Base-by-base conservation (phyloP, 2,113 vertebrate genomes). In the Zosterops japonicus region DNA sequence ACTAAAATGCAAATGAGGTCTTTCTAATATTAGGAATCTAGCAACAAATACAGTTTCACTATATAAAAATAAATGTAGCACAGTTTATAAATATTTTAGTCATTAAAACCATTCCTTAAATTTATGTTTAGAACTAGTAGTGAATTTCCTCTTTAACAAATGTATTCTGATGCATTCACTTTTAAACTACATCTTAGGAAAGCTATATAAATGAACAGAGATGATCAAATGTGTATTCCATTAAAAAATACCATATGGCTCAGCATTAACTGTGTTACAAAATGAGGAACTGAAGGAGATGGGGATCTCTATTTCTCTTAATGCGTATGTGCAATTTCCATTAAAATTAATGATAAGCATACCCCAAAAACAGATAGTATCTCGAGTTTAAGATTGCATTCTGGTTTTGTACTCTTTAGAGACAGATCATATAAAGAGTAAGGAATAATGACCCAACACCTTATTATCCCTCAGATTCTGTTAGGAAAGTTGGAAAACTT, bases 181-280 rank as follows among this genome's bases (percentile, higher is more conserved):
- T 96, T 87, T 87, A 79, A 84, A 80, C 53, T 61, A 69, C 39
- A 39, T 74, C 18, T 94, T 85, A 89, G 80, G 56, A 77, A 85
- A 91, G 90, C 36, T 81, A 14, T 67, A 89, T 68, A 94, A 83
- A 95, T 78, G 47, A 96, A 61, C 63, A 86, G 42, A 87, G 60
- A 91, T 90, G 23, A 87, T 94, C 53, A 96, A 96, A 96, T 89
- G 33, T 67, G 57, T 42, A 90, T 93, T 90, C 44, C 39, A 94
- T 96, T 96, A 39, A 91, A 74, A 93, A 69, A 79, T 18, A 55
- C 68, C 76, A 86, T 82, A 84, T 89, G 88, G 29, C 31, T 85
- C 67, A 18, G 67, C 39, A 91, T 85, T 95, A 90, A 94, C 50
- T 86, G 50, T 76, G 68, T 68, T 76, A 75, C 35, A 71, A 91